Conservation (phyloP, 2,113 vertebrate species). For the Gulo gulo region DNA sequence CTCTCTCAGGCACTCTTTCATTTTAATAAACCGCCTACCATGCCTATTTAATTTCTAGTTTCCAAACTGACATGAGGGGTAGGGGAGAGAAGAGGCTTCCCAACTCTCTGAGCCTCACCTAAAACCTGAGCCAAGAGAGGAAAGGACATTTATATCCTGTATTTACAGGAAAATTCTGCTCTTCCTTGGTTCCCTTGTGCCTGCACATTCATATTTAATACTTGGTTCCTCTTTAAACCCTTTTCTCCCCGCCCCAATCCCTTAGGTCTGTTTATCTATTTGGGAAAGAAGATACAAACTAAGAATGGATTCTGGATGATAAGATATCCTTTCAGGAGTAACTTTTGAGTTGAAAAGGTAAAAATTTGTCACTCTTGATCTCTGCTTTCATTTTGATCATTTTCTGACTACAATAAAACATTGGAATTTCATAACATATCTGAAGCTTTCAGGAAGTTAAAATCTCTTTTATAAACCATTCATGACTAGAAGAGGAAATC, state of each 20-base stretch:
- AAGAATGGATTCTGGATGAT: background rate
- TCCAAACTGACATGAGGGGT: background rate
- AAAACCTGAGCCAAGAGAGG: background rate
- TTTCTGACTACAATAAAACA: background rate
- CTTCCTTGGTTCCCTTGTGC: background rate
- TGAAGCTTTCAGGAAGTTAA: background rate
- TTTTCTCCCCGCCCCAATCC: background rate
- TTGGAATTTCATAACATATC: background rate
- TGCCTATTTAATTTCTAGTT: background rate
- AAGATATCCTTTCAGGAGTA: background rate
- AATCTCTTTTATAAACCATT: background rate
- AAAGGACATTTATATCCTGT: background rate
- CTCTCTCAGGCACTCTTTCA: background rate
- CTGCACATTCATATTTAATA: background rate
- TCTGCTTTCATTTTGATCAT: background rate
- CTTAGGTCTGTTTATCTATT: background rate
- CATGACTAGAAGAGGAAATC: background rate
- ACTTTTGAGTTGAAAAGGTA: background rate
- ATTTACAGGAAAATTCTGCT: background rate
- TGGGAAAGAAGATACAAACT: background rate
- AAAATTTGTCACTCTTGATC: background rate
- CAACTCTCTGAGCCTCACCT: background rate
- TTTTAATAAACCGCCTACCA: accelerated
- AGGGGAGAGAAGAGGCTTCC: background rate
- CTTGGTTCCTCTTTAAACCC: background rate